Base-by-base conservation (phyloP, 2,888 invertebrate species). In the Copidosoma aretas region DNA sequence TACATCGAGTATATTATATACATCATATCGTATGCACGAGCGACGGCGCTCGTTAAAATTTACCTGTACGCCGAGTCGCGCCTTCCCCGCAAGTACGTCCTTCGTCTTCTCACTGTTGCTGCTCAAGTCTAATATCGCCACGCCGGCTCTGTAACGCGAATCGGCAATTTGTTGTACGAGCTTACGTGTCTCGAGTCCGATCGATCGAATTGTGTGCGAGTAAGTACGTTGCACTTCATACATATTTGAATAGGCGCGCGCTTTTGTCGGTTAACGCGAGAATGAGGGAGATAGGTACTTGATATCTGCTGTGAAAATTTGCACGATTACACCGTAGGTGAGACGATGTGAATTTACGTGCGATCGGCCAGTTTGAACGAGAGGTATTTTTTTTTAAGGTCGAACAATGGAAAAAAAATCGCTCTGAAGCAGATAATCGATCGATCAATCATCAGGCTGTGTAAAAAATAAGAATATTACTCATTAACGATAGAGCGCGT, bases 1-100 rank as follows among this genome's bases (percentile, higher is more conserved):
- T 32, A 32, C 32, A 32, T 32, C 8, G 8, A 5, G 32, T 32
- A 32, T 32, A 8, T 5, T 32, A n/a, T 32, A 32, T 32, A 32
- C 32, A 32, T 32, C 32, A 32, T 8, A 32, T 32, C 32, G 32
- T 8, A 32, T 32, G 43, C 41, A 41, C 41, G 41, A 49, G n/a
- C 49, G 56, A 53, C 41, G 14, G 41, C 15, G 43, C 43, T 46
- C 43, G 43, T 46, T 46, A 46, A 46, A 46, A 46, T 46, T 46
- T 17, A 46, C 43, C 3, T 12, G 8, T 1, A 46, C 12, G 15
- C 8, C 43, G 43, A 14, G 43, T 17, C 15, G 12, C 17, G 43
- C 15, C 43, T 46, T 46, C 43, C 17, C 43, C 17, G 43, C 32
- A 8, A 5, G 32, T 3, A 8, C 32, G 32, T 32, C 32, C 17